Conservation (phyloP, 2,888 invertebrate species). For the Meandrusa payeni region DNA sequence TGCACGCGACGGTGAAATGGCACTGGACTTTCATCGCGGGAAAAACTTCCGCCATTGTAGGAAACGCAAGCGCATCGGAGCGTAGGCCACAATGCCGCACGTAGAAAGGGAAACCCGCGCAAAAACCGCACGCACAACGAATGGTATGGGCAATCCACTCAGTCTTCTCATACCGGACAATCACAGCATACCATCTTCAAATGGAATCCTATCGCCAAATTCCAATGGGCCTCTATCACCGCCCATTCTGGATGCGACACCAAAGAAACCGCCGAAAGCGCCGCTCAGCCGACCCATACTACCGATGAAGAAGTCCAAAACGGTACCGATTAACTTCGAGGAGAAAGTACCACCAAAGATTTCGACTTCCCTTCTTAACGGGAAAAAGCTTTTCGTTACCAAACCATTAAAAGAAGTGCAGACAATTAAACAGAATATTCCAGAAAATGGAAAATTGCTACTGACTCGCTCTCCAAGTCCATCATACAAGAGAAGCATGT, state of each 20-base stretch:
- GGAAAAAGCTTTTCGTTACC: constrained; percentile 63
- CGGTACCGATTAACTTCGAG: constrained; percentile 69
- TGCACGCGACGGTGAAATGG: constrained; percentile 70
- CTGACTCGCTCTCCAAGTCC: constrained; percentile 63
- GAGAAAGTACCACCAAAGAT: constrained; percentile 59
- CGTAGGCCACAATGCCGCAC: constrained; percentile 61
- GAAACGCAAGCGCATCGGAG: constrained; percentile 59
- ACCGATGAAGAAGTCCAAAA: constrained; percentile 70
- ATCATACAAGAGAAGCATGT: constrained; percentile 60
- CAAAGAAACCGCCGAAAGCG: constrained; percentile 69
- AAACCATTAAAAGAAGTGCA: constrained; percentile 71
- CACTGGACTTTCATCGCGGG: constrained; percentile 68
- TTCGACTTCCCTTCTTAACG: constrained; percentile 49
- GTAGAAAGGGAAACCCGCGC: constrained; percentile 39
- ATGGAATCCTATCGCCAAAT: constrained; percentile 46
- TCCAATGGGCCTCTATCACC: constrained; percentile 65
- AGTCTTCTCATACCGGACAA: constrained; percentile 62
- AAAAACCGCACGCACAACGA: constrained; percentile 39
- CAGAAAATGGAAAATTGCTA: constrained; percentile 52
- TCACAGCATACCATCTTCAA: constrained; percentile 32
- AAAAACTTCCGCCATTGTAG: constrained; percentile 66
- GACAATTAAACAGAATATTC: constrained; percentile 48
- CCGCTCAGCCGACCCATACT: constrained; percentile 60
- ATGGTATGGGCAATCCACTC: constrained; percentile 38
- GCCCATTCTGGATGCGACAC: constrained; percentile 61